Evolutionary conservation across 1,140 invertebrate genomes (phyloP), one percentile per base, ranked within the genome.

Genomic region (Daktulosphaira vitifoliae): DNA sequence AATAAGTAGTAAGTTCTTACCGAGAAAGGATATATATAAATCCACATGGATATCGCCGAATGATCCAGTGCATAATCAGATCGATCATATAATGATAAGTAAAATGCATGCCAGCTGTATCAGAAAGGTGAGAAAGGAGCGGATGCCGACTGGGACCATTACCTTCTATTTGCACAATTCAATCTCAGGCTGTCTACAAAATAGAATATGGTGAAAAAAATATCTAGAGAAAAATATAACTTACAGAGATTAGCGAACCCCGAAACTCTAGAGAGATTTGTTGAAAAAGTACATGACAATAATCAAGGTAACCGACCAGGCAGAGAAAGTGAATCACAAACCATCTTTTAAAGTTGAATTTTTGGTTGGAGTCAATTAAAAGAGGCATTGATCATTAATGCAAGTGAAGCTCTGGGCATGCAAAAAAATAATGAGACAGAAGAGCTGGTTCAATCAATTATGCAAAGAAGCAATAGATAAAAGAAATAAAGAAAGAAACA

Each of bases 21-120:
- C 68, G 37, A 49, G 62, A n/a, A 69, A 51, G 53, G 44, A 70
- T 22, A 71, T 71, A 38, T 68, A 72, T 52, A 70, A 69, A 56
- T 54, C 23, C 6, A 71, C 66, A 33, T 70, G 68, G 69, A 59
- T 54, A 42, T 68, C 70, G 11, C 67, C 67, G 11, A 46, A 66
- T 67, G 68, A 66, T 16, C 33, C 22, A 37, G 51, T 52, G 15
- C 37, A 54, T 25, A 69, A 70, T 65, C 64, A 69, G 42, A 69
- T 68, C 54, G 67, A 68, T 37, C 68, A 69, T 48, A 48, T 68
- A 13, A 13, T 64, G 22, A 68, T 66, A 13, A 54, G 59, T 46
- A 66, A 29, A 22, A 38, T 50, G 53, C 49, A 65, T 20, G 20
- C 13, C 15, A 59, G 25, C 20, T 62, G 38, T 25, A 44, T 69